A percentile compares a stretch with the other conserved stretches of the same genome.
Conservation (phyloP, 2,888 invertebrate species). For the Thelaira solivaga region DNA sequence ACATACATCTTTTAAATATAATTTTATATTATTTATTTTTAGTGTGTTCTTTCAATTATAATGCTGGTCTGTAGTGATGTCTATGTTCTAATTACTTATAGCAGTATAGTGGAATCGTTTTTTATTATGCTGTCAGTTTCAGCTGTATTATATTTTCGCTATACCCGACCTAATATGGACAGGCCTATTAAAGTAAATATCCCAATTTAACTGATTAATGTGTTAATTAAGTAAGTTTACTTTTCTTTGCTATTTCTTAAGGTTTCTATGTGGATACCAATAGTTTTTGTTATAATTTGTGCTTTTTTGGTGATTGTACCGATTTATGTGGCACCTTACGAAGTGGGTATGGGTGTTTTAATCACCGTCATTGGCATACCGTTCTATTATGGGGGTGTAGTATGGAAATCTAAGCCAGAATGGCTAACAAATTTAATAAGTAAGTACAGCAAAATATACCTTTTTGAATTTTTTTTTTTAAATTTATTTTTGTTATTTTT, state of each 20-base stretch:
- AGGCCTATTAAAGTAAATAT: constrained; percentile 88
- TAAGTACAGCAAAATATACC: constrained; percentile 77
- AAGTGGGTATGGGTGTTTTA: constrained; percentile 86
- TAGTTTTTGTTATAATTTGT: constrained; percentile 86
- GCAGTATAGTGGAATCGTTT: constrained; percentile 94
- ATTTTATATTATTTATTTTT: too few relatives aligned
- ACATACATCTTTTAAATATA: too few relatives aligned
- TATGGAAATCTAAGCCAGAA: constrained; percentile 82
- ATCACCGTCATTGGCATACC: constrained; percentile 91
- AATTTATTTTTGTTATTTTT: too few relatives aligned
- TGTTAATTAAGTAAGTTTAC: constrained; percentile 21
- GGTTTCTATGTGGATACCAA: constrained; percentile 86
- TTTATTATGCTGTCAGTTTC: constrained; percentile 92
- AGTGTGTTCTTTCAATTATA: constrained; percentile 89
- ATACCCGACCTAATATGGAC: constrained; percentile 85
- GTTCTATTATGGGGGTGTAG: constrained; percentile 86
- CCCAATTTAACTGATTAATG: constrained; percentile 9
- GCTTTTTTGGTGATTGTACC: constrained; percentile 88
- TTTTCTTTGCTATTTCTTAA: constrained; percentile 70
- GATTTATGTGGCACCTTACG: constrained; percentile 86
- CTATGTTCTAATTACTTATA: constrained; percentile 91
- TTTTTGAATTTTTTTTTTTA: too few relatives aligned
- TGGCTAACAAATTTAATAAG: constrained; percentile 81
- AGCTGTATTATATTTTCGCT: constrained; percentile 89
- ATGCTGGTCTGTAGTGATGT: constrained; percentile 92